Percentiles rank a stretch among this genome's conserved stretches.
Evolutionary conservation across 2,888 invertebrate genomes (phyloP).

Genomic region (Agrilus biguttatus): DNA sequence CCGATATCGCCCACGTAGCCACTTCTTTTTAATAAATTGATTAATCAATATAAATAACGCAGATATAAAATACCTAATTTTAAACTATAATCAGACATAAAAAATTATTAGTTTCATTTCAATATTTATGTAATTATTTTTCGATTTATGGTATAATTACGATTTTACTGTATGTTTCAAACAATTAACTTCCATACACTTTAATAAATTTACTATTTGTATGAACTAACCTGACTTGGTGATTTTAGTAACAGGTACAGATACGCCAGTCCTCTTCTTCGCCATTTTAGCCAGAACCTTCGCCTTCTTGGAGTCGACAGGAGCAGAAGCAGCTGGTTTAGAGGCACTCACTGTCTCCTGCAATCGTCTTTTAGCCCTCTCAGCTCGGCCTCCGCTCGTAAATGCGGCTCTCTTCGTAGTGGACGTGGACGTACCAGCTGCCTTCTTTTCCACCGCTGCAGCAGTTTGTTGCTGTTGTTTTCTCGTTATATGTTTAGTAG

Average conservation of each 20-base stretch:
- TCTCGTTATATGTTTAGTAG: constrained; percentile 5
- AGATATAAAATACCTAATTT: too few species aligned
- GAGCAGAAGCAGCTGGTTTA: constrained; percentile 19
- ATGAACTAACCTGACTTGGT: constrained; percentile 7
- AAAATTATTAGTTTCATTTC: too few species aligned
- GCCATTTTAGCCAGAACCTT: constrained; percentile 29
- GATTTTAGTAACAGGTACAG: constrained; percentile 5
- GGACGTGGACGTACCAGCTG: background rate
- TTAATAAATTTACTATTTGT: too few species aligned
- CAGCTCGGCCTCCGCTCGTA: constrained; percentile 15
- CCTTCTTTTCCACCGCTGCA: constrained; percentile 9
- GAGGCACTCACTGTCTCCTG: constrained; percentile 9
- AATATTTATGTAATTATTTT: too few species aligned
- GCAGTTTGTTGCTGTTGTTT: constrained; percentile 4
- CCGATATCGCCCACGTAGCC: too few species aligned
- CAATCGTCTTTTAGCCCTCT: constrained; percentile 19
- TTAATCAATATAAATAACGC: too few species aligned
- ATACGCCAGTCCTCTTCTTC: constrained; percentile 18
- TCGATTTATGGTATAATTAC: too few species aligned
- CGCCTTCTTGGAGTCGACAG: constrained; percentile 30
- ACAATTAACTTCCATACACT: too few species aligned
- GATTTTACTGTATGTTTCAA: too few species aligned
- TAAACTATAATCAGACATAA: too few species aligned
- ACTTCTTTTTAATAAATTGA: background rate
- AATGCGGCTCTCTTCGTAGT: constrained; percentile 1